Evolutionary conservation across 2,113 vertebrate species (phyloP), one percentile per base, ranked within the genome.

Genomic region (Protobothrops mucrosquamatus): DNA sequence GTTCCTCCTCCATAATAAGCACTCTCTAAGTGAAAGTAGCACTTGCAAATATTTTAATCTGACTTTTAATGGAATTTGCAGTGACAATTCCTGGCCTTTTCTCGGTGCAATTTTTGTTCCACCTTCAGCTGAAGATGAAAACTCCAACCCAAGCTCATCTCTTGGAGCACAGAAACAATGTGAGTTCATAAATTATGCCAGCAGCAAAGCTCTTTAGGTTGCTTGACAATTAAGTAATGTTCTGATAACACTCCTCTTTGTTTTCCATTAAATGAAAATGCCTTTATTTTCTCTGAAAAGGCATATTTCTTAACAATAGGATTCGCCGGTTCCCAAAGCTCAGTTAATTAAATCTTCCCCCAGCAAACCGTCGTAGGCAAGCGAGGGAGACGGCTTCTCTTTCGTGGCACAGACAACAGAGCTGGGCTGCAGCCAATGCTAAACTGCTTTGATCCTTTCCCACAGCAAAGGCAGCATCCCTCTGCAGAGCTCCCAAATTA

Each of bases 261-360:
- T 97, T 96, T 96, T 95, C 96, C 94, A 96, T 96, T 96, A 95
- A 97, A 95, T 96, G 95, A 95, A 97, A 96, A 95, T 48, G 96
- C 95, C 95, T 97, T 96, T 97, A 95, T 97, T 96, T 90, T 96
- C 94, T 87, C 55, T 52, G 39, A 94, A 14, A 94, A 95, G 95
- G 95, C 54, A 52, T 93, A 94, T 95, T 95, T 96, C 95, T 94
- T 94, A 97, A 96, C 96, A 97, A 95, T 95, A 96, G 95, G 96
- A 96, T 95, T 96, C 12, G 91, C 92, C 95, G 95, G 95, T 96
- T 96, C 96, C 96, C 94, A 95, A 95, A 96, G 97, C 97, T 95
- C 95, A 93, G 95, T 97, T 97, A 97, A 97, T 97, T 97, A 97
- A 97, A 96, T 96, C 96, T 96, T 93, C 95, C 96, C 88, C 91